Percentiles rank a stretch among this genome's conserved stretches.
Evolutionary conservation across 1,140 invertebrate genomes (phyloP).

Genomic region (Atta colombica): DNA sequence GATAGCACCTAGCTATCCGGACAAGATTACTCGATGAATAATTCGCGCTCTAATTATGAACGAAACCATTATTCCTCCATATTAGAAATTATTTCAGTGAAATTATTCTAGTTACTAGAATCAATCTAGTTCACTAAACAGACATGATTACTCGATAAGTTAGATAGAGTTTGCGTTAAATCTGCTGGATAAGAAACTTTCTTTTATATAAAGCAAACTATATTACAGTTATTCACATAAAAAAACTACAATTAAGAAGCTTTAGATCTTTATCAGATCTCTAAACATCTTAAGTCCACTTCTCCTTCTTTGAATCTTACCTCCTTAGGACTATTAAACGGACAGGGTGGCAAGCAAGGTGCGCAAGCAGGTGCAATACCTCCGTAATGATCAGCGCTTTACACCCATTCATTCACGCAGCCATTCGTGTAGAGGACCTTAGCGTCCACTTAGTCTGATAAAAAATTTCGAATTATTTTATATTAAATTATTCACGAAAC

Average conservation of each 20-base stretch:
- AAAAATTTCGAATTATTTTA: conserved; percentile 23
- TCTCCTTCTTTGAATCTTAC: neutral
- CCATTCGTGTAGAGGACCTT: conserved; percentile 21
- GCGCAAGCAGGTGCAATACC: conserved; percentile 37
- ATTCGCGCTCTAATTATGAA: conserved; percentile 49
- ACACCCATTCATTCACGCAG: conserved; percentile 49
- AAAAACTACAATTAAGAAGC: neutral
- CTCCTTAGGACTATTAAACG: conserved; percentile 36
- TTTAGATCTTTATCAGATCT: neutral
- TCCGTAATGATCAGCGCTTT: conserved; percentile 47
- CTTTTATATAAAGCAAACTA: neutral
- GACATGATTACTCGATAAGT: neutral
- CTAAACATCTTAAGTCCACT: neutral
- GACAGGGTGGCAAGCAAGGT: conserved; percentile 34
- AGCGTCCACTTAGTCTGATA: conserved; percentile 6
- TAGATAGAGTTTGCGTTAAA: conserved; percentile 3
- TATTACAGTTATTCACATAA: neutral
- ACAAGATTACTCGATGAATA: conserved; percentile 15
- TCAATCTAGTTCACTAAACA: neutral
- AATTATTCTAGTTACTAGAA: neutral
- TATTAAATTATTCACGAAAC: neutral
- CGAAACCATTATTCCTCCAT: neutral
- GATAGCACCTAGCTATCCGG: conserved; percentile 6
- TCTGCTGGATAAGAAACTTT: neutral
- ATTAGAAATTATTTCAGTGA: conserved; percentile 21